Conservation (phyloP, 1,140 invertebrate species). For the Elysia chlorotica region DNA sequence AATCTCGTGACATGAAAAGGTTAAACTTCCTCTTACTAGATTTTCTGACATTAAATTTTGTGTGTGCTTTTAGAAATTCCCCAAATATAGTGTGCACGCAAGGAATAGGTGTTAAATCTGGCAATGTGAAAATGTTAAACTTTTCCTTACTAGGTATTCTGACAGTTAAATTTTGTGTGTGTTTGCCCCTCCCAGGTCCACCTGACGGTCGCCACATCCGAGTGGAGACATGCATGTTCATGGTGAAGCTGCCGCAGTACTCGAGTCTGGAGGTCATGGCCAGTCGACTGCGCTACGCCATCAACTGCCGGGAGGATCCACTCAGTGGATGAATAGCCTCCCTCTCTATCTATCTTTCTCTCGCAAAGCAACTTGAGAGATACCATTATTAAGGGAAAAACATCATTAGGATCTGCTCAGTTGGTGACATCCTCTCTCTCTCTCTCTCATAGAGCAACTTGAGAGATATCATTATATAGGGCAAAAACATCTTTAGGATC, state of each 20-base stretch:
- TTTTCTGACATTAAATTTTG: not conserved
- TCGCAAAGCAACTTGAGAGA: too few species aligned
- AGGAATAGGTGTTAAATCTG: not conserved
- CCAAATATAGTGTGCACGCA: not conserved
- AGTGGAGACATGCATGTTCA: conserved; percentile 63
- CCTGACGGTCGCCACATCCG: conserved; percentile 57
- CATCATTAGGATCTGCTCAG: too few species aligned
- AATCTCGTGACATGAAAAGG: too few species aligned
- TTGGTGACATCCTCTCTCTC: too few species aligned
- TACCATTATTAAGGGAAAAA: too few species aligned
- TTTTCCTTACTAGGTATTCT: not conserved
- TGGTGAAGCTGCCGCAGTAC: conserved; percentile 63
- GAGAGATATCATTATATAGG: too few species aligned
- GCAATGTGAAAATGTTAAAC: not conserved
- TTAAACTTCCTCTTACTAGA: not conserved
- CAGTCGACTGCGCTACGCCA: conserved; percentile 58
- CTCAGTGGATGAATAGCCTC: conserved; percentile 51
- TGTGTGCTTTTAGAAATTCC: not conserved
- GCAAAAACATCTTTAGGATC: too few species aligned
- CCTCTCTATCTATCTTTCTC: too few species aligned
- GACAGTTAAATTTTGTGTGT: not conserved
- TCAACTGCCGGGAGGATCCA: conserved; percentile 60
- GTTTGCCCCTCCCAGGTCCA: conserved; percentile 34
- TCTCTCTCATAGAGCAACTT: too few species aligned
- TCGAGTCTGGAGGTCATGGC: conserved; percentile 57